A percentile compares a stretch with the other conserved stretches of the same genome.
These are phyloP conservation scores for Nemapogon koenigi DNA, from an alignment of 2,888 invertebrate species.

Conservation along the genomic window DNA sequence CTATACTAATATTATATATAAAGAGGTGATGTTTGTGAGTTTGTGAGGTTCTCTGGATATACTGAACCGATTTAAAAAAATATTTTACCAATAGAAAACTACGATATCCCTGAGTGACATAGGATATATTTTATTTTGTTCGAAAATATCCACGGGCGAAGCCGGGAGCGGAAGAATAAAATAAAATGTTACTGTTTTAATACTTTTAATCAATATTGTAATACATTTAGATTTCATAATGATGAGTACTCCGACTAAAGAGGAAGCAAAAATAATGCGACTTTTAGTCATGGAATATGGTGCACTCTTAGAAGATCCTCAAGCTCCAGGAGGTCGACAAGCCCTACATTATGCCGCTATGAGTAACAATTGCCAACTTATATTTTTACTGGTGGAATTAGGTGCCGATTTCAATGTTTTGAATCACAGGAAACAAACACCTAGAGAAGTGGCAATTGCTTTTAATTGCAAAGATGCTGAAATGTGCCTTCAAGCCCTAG, in stretches of 20 bases:
- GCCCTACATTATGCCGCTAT: constrained; percentile 59
- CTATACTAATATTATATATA: no score
- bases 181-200: constrained; percentile 8
- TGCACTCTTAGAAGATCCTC: constrained; percentile 35
- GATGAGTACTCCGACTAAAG: constrained; percentile 37
- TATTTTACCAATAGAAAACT: no score
- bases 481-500: constrained; percentile 18
- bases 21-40: no score
- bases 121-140: no score
- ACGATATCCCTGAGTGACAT: no score
- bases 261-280: constrained; percentile 37
- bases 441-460: constrained; percentile 37
- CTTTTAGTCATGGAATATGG: constrained; percentile 35
- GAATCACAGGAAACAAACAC: constrained; percentile 43
- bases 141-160: no score
- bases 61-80: no score
- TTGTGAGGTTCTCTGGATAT: no score
- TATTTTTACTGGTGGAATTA: constrained; percentile 31
- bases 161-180: no score
- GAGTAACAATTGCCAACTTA: constrained; percentile 42
- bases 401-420: constrained; percentile 34
- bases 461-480: constrained; percentile 34
- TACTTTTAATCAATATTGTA: neutral
- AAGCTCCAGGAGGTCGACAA: constrained; percentile 45
- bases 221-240: constrained; percentile 44